These are phyloP conservation scores for Acromyrmex heyeri DNA, from an alignment of 1,140 invertebrate species.

Conservation along the genomic window DNA sequence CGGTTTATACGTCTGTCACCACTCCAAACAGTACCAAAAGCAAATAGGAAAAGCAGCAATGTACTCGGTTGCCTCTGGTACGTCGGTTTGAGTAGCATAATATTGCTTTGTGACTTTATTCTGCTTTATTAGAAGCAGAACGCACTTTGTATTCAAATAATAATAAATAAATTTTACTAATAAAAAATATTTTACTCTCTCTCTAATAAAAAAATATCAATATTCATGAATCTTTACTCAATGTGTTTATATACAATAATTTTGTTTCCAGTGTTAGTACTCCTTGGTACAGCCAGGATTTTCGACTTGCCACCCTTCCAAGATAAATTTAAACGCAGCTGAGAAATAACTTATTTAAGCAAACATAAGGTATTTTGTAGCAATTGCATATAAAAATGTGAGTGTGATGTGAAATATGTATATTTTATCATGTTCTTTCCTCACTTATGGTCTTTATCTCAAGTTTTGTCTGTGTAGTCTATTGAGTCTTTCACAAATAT, in stretches of 20 bases:
- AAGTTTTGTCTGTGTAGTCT: not conserved
- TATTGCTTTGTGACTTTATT: not conserved
- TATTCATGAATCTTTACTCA: not conserved
- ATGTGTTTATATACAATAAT: conserved; percentile 33
- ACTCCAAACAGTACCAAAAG: conserved; percentile 79
- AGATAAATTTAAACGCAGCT: conserved; percentile 73
- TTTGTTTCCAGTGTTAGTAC: conserved; percentile 74
- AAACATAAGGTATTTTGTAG: not conserved
- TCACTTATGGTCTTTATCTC: not conserved
- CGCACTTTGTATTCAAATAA: not conserved
- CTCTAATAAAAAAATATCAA: not conserved
- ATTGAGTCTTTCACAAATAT: not conserved
- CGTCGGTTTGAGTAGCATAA: conserved; percentile 6
- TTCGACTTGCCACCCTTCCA: conserved; percentile 81
- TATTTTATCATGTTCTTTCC: not conserved
- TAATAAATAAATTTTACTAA: not conserved
- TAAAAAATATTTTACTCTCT: too few species aligned
- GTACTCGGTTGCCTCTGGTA: conserved; percentile 79
- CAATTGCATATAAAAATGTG: not conserved
- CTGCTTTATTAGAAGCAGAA: not conserved
- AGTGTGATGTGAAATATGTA: not conserved
- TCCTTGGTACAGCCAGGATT: conserved; percentile 79
- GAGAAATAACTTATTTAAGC: not conserved
- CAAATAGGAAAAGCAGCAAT: conserved; percentile 75
- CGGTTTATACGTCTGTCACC: conserved; percentile 82